These are phyloP conservation scores for Melangyna quadrimaculata DNA, from an alignment of 2,888 invertebrate species.

Conservation along the genomic window DNA sequence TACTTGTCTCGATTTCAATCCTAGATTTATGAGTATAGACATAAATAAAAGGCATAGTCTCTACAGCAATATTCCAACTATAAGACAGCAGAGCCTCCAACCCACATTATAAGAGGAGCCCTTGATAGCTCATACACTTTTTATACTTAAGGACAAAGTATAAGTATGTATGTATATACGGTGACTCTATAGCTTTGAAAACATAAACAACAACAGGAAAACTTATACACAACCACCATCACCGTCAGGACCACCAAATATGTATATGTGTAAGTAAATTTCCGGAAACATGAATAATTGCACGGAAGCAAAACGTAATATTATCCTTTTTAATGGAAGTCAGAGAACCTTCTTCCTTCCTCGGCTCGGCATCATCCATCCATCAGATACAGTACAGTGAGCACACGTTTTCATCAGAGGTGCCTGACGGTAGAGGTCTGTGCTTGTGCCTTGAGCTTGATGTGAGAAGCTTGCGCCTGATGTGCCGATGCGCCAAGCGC, in stretches of 20 bases:
- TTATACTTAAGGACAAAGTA: background rate
- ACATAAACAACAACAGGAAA: background rate
- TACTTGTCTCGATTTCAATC: background rate
- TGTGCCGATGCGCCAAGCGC: background rate
- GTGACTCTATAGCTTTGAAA: background rate
- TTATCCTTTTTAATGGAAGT: slow-evolving; percentile 66
- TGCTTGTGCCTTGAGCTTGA: background rate
- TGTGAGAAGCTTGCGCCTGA: slow-evolving; percentile 5
- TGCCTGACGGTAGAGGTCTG: background rate
- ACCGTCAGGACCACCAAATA: slow-evolving; percentile 2
- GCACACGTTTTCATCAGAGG: slow-evolving; percentile 13
- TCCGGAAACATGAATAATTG: slow-evolving; percentile 71
- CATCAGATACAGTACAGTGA: slow-evolving; percentile 52
- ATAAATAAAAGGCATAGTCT: background rate
- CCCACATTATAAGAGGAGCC: slow-evolving; percentile 38
- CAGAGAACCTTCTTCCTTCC: slow-evolving; percentile 35
- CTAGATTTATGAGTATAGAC: background rate
- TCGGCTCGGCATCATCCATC: slow-evolving; percentile 27
- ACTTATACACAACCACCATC: slow-evolving; percentile 4
- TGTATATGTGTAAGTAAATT: slow-evolving; percentile 61
- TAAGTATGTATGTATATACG: background rate
- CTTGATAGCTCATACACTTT: slow-evolving; percentile 61
- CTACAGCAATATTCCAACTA: background rate
- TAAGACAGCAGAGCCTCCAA: slow-evolving; percentile 17
- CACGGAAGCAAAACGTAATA: slow-evolving; percentile 68